phyloP scores from a whole-genome alignment of 1,140 invertebrate genomes.

The Neomicropteryx cornuta region DNA sequence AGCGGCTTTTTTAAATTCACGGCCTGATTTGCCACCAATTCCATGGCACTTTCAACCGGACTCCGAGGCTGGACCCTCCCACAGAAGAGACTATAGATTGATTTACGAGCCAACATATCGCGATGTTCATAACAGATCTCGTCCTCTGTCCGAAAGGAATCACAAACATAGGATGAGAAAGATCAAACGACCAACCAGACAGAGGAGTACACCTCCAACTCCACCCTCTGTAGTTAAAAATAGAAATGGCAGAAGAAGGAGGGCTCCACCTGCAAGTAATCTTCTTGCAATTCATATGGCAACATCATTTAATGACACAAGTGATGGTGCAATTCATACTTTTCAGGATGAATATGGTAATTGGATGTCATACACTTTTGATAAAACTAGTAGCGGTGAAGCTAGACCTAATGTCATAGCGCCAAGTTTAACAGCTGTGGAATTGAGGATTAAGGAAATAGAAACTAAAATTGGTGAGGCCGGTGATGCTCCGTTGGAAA shows the following conservation, averaged over 20 bases:
- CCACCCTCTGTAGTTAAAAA: constrained; percentile 17
- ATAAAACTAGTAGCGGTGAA: constrained; percentile 56
- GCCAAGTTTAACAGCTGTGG: no score
- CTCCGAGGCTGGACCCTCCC: constrained; percentile 18
- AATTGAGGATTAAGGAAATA: no score
- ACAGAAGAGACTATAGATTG: not conserved
- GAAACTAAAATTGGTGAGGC: constrained; percentile 28
- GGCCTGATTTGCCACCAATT: constrained; percentile 36
- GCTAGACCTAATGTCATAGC: constrained; percentile 19
- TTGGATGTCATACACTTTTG: constrained; percentile 77
- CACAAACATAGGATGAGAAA: constrained; percentile 36
- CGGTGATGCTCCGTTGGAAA: constrained; percentile 29
- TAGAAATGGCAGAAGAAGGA: constrained; percentile 26
- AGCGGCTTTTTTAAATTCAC: constrained; percentile 49
- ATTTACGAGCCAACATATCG: constrained; percentile 1
- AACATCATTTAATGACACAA: constrained; percentile 75
- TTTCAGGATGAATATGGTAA: constrained; percentile 62
- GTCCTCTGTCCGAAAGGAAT: constrained; percentile 37
- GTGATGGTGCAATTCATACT: constrained; percentile 78
- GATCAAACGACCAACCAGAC: constrained; percentile 36
- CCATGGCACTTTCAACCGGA: constrained; percentile 29
- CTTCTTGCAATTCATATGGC: constrained; percentile 54
- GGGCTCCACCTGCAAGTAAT: constrained; percentile 26
- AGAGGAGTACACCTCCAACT: constrained; percentile 27
- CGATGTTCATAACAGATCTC: constrained; percentile 18